phyloP scores from a whole-genome alignment of 1,140 invertebrate genomes.

The Macrostomum lignano region DNA sequence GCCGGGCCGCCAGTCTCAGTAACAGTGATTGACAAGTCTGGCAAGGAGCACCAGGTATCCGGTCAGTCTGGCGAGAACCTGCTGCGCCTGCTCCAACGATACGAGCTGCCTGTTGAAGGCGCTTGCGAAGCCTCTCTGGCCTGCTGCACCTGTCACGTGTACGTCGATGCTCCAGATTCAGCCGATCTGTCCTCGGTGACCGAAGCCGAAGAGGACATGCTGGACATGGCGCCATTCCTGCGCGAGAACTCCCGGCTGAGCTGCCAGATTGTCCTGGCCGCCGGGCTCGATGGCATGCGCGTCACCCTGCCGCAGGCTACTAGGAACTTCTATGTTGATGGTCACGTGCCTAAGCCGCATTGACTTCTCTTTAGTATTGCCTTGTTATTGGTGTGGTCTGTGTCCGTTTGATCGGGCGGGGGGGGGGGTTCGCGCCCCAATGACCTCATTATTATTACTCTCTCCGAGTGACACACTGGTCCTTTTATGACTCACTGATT shows the following conservation, averaged over 20 bases:
- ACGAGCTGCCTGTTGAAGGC: constrained; percentile 78
- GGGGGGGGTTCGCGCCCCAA: no score
- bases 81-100: constrained; percentile 58
- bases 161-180: constrained; percentile 44
- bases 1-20: no score
- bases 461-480: no score
- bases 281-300: constrained; percentile 65
- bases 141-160: constrained; percentile 91
- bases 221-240: constrained; percentile 81
- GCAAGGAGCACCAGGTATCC: no score
- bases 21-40: no score
- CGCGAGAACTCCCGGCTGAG: constrained; percentile 78
- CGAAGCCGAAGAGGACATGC: constrained; percentile 72
- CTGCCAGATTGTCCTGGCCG: constrained; percentile 72
- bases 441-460: no score
- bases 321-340: constrained; percentile 92
- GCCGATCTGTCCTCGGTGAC: constrained; percentile 45
- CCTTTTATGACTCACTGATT: no score
- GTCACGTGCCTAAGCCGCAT: constrained; percentile 49
- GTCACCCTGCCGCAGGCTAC: constrained; percentile 58
- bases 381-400: no score
- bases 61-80: constrained; percentile 89
- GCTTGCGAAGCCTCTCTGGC: constrained; percentile 90
- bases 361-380: no score
- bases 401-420: no score